phyloP scores from a whole-genome alignment of 2,113 vertebrate genomes.

The Malurus alboscapulatus region DNA sequence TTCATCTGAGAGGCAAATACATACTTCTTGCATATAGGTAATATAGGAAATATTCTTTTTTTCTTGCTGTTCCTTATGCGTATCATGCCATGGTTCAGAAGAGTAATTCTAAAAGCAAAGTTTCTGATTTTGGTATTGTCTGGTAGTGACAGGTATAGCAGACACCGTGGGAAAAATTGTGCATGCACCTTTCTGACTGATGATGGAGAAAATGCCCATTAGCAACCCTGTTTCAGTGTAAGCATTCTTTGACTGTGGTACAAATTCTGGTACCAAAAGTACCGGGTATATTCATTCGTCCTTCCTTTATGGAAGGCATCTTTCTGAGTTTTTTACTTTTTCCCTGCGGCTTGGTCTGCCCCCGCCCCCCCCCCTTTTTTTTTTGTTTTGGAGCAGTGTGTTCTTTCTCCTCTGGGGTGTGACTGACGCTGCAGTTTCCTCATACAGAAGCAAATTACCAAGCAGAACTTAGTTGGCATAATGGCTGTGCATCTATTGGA shows the following conservation, averaged over 20 bases:
- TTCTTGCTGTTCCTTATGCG: not conserved
- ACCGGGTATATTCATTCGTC: not conserved
- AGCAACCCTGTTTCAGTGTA: not conserved
- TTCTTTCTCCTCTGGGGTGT: not conserved
- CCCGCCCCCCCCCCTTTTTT: fast-evolving
- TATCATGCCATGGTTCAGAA: not conserved
- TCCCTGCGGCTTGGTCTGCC: fast-evolving
- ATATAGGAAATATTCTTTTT: not conserved
- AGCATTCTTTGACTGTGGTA: not conserved
- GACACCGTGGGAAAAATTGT: not conserved
- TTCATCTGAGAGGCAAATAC: not conserved
- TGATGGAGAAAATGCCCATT: not conserved
- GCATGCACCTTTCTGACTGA: not conserved
- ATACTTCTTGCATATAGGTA: not conserved
- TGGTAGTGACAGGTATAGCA: not conserved
- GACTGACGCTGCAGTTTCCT: not conserved
- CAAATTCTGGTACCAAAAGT: not conserved
- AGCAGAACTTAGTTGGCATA: not conserved
- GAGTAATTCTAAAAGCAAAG: not conserved
- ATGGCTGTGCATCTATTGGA: not conserved
- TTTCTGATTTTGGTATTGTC: not conserved
- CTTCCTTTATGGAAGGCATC: not conserved
- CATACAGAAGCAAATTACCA: not conserved
- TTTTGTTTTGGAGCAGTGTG: not conserved
- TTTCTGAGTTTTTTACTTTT: not conserved